Conservation (phyloP, 2,113 vertebrate species). For the Pituophis catenifer region DNA sequence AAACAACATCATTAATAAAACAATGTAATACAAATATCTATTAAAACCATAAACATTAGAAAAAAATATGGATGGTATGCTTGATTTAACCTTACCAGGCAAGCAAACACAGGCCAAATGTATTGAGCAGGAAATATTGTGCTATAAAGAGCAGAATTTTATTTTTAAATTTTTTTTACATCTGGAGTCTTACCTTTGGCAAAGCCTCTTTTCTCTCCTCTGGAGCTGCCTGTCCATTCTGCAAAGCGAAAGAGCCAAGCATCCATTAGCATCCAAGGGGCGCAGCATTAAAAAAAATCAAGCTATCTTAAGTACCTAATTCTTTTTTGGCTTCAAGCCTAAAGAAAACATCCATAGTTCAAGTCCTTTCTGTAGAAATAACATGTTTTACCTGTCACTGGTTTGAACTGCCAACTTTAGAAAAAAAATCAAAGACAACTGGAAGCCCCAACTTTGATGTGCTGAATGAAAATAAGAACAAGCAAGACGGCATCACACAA, state of each 20-base stretch:
- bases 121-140: background rate
- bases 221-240: conserved; percentile 72
- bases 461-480: background rate
- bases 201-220: conserved; percentile 68
- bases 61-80: background rate
- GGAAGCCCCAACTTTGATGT: background rate
- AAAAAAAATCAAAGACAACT: background rate
- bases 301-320: background rate
- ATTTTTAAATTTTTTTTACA: background rate
- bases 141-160: background rate
- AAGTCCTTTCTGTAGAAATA: background rate
- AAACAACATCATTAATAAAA: background rate
- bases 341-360: background rate
- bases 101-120: background rate
- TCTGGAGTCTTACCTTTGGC: conserved; percentile 61
- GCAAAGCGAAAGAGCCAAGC: conserved; percentile 57
- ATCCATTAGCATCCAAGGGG: conserved; percentile 27
- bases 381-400: too few relatives aligned
- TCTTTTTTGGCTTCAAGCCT: background rate
- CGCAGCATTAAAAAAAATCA: background rate
- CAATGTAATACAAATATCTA: background rate
- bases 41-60: background rate
- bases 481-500: background rate
- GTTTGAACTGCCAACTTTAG: background rate
- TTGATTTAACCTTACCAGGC: background rate